Evolutionary conservation across 92 coral and sea anemone genomes (phyloP).

Genomic region (Hydrozoanthus gracilis): DNA sequence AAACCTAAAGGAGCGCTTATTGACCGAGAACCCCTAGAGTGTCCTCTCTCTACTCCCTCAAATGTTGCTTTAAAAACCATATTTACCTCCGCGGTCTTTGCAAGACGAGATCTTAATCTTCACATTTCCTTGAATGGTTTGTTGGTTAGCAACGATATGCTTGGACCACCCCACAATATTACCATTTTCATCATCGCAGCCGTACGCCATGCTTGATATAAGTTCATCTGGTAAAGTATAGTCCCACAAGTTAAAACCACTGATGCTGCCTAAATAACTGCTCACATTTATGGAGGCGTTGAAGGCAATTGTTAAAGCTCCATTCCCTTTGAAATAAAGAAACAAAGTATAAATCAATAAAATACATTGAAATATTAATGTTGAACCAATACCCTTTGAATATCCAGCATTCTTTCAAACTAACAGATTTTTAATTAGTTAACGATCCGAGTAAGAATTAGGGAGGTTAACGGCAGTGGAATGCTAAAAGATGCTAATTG

Average conservation of each 20-base stretch:
- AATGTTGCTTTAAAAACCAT: no score
- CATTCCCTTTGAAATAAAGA: not conserved
- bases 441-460: no score
- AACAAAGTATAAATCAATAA: not conserved
- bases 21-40: no score
- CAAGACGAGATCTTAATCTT: slow-evolving; percentile 40
- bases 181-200: slow-evolving; percentile 59
- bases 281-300: slow-evolving; percentile 8
- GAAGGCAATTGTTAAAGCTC: slow-evolving; percentile 13
- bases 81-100: slow-evolving; percentile 38
- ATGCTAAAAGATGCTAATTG: no score
- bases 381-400: no score
- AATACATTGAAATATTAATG: no score
- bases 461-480: no score
- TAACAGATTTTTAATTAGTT: no score
- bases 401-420: no score
- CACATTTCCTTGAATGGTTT: slow-evolving; percentile 14
- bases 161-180: slow-evolving; percentile 50
- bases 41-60: no score
- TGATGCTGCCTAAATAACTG: slow-evolving; percentile 39
- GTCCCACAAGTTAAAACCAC: slow-evolving; percentile 56
- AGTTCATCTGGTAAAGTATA: slow-evolving; percentile 36
- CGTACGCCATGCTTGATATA: slow-evolving; percentile 71
- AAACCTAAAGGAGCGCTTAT: no score
- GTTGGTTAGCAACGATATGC: slow-evolving; percentile 2